A percentile compares a stretch with the other conserved stretches of the same genome.
These are phyloP conservation scores for Epistrophe grossulariae DNA, from an alignment of 2,888 invertebrate species.

Conservation along the genomic window DNA sequence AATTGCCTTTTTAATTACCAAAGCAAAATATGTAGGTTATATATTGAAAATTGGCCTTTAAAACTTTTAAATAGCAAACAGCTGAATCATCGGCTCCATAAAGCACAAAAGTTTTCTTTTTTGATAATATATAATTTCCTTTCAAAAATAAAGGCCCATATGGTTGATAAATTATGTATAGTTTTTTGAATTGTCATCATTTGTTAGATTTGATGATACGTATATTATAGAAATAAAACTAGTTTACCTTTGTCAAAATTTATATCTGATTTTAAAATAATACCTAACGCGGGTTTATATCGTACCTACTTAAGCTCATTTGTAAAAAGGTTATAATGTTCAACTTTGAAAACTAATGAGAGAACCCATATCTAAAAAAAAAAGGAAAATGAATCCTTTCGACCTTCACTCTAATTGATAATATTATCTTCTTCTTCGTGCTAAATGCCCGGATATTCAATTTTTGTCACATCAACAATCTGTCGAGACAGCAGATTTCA, in stretches of 20 bases:
- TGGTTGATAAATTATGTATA: background rate
- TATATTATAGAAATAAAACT: background rate
- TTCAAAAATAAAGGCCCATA: background rate
- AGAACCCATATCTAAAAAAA: background rate
- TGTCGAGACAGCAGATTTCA: background rate
- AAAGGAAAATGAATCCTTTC: background rate
- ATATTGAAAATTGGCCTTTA: background rate
- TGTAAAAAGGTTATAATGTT: background rate
- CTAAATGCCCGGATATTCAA: conserved; percentile 14
- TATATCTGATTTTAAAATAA: conserved; percentile 2
- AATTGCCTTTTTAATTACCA: background rate
- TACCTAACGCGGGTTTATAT: background rate
- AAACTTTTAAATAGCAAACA: background rate
- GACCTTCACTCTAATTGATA: background rate
- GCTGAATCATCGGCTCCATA: background rate
- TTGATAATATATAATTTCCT: background rate
- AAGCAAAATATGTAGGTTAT: background rate
- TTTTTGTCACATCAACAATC: conserved; percentile 11
- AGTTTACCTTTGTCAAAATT: background rate
- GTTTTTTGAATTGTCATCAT: background rate
- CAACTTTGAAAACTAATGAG: background rate
- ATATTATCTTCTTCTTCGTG: background rate
- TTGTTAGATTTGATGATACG: background rate
- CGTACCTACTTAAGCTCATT: background rate
- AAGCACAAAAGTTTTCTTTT: background rate